These are phyloP conservation scores for Pyxicephalus adspersus DNA, from an alignment of 2,113 vertebrate genomes.

Conservation along the genomic window DNA sequence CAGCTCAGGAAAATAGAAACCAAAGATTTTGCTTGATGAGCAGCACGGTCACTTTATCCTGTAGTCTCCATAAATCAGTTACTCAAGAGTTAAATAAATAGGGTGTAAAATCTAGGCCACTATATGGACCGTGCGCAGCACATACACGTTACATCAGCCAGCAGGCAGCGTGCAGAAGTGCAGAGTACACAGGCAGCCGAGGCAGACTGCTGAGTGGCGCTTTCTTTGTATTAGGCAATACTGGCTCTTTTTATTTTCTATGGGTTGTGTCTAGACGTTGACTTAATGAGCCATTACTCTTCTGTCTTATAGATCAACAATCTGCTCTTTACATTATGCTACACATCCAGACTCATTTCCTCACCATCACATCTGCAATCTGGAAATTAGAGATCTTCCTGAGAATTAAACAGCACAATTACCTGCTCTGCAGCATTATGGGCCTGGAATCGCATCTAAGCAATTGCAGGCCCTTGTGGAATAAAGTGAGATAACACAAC, in stretches of 20 bases:
- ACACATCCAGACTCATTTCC: conserved; percentile 37
- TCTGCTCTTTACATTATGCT: conserved; percentile 35
- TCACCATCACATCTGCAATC: conserved; percentile 39
- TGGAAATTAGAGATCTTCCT: conserved; percentile 37
- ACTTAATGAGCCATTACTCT: conserved; percentile 34
- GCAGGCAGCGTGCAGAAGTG: neutral
- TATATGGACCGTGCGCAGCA: too few species aligned
- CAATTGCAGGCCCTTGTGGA: conserved; percentile 5
- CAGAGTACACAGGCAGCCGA: neutral
- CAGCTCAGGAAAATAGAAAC: too few species aligned
- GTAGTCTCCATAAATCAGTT: too few species aligned
- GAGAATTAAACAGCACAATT: conserved; percentile 37
- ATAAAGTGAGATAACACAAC: neutral
- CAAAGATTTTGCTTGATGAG: too few species aligned
- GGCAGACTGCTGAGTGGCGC: neutral
- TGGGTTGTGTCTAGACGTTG: conserved; percentile 14
- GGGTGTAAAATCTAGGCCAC: too few species aligned
- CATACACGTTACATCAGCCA: neutral
- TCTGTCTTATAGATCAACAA: conserved; percentile 38
- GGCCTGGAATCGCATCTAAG: conserved; percentile 27
- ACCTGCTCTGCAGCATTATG: conserved; percentile 22
- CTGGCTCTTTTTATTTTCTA: conserved; percentile 8
- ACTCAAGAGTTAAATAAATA: too few species aligned
- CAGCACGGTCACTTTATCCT: too few species aligned
- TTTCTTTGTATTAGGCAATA: conserved; percentile 1